phyloP scores from a whole-genome alignment of 2,888 invertebrate species.

The Toxonevra muliebris region DNA sequence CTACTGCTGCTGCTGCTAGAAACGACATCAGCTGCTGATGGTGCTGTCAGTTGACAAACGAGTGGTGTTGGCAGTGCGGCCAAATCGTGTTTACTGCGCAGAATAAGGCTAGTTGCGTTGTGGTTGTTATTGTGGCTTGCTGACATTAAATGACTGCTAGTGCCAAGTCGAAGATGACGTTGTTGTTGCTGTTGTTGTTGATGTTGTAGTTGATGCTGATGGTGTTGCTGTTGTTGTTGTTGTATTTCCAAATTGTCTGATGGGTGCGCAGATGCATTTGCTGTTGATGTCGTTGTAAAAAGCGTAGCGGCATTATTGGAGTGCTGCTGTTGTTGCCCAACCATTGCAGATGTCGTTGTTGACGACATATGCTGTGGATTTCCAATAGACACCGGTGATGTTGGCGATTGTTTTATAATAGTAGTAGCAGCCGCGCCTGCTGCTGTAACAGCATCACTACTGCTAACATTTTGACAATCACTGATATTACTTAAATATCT shows the following conservation, averaged over 20 bases:
- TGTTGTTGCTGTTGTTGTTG: slow-evolving; percentile 34
- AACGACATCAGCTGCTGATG: slow-evolving; percentile 25
- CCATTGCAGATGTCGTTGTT: slow-evolving; percentile 16
- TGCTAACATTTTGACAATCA: slow-evolving; percentile 32
- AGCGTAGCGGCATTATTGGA: slow-evolving; percentile 27
- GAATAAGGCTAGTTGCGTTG: slow-evolving; percentile 29
- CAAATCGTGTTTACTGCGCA: slow-evolving; percentile 30
- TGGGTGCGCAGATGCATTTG: slow-evolving; percentile 30
- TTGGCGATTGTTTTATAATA: slow-evolving; percentile 49
- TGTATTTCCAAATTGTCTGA: slow-evolving; percentile 21
- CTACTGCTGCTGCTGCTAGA: slow-evolving; percentile 20
- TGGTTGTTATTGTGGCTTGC: slow-evolving; percentile 27
- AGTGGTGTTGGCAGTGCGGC: slow-evolving; percentile 16
- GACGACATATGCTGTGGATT: slow-evolving; percentile 38
- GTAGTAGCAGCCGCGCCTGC: not conserved
- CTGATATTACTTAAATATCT: slow-evolving; percentile 21
- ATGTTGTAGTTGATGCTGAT: slow-evolving; percentile 29
- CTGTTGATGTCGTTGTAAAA: slow-evolving; percentile 13
- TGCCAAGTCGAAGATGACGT: slow-evolving; percentile 34
- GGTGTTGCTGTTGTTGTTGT: slow-evolving; percentile 35
- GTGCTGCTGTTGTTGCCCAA: slow-evolving; percentile 20
- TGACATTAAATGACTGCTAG: slow-evolving; percentile 23
- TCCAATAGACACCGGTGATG: slow-evolving; percentile 41
- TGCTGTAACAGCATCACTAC: slow-evolving; percentile 16
- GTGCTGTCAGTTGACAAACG: slow-evolving; percentile 15